Conservation (phyloP, 2,113 vertebrate genomes). For the Mobula hypostoma region DNA sequence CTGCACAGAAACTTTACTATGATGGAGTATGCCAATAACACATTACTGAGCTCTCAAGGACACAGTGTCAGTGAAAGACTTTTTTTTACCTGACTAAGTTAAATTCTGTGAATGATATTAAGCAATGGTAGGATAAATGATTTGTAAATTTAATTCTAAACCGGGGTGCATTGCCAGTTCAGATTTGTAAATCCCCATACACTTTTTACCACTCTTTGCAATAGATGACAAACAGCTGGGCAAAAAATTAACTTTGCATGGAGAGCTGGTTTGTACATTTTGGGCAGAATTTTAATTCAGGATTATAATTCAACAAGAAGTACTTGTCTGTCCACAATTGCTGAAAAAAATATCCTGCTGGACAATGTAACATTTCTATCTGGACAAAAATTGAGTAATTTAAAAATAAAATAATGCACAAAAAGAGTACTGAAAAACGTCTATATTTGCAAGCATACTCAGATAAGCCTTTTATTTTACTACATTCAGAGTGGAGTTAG, state of each 20-base stretch:
- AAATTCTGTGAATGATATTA: conserved; percentile 39
- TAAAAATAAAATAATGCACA: not conserved
- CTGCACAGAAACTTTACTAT: conserved; percentile 16
- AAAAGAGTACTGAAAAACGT: not conserved
- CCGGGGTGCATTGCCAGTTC: conserved; percentile 40
- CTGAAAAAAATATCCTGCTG: not conserved
- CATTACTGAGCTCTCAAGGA: conserved; percentile 29
- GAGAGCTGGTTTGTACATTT: not conserved
- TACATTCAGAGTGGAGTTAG: conserved; percentile 27
- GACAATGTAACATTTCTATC: not conserved
- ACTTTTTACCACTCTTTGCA: not conserved
- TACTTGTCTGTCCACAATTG: not conserved
- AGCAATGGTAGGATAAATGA: conserved; percentile 19
- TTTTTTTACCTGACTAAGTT: conserved; percentile 9
- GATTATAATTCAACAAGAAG: not conserved
- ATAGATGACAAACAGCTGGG: conserved; percentile 32
- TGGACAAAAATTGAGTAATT: not conserved
- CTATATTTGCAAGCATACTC: conserved; percentile 10
- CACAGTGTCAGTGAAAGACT: not conserved
- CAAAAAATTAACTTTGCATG: not conserved
- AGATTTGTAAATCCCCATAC: conserved; percentile 5
- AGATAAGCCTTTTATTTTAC: not conserved
- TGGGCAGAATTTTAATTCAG: not conserved
- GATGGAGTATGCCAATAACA: conserved; percentile 33
- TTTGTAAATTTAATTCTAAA: conserved; percentile 40